Conservation (phyloP, 1,140 invertebrate genomes). For the Drosophila biarmipes region DNA sequence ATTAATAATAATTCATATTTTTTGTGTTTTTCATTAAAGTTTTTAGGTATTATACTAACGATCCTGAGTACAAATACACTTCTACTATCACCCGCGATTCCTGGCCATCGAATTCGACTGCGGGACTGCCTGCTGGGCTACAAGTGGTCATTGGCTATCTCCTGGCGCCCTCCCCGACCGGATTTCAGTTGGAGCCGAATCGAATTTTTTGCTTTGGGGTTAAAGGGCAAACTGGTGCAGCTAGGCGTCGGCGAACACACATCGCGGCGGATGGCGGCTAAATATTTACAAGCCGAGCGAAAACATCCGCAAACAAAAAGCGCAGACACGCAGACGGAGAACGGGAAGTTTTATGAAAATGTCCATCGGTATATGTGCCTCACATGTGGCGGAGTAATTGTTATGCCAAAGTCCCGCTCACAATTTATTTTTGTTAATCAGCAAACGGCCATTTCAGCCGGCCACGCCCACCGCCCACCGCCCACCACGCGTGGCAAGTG, state of each 20-base stretch:
- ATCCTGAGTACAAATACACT: neutral
- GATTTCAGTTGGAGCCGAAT: constrained; percentile 10
- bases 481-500: constrained; percentile 28
- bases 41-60: too few species aligned
- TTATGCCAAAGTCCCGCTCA: constrained; percentile 52
- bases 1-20: too few species aligned
- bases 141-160: constrained; percentile 67
- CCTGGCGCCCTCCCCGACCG: constrained; percentile 11
- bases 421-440: constrained; percentile 75
- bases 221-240: constrained; percentile 58
- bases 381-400: constrained; percentile 50
- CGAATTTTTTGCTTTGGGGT: constrained; percentile 53
- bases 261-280: constrained; percentile 28
- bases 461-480: constrained; percentile 17
- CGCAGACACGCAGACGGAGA: constrained; percentile 21
- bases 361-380: constrained; percentile 2
- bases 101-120: constrained; percentile 10
- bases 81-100: neutral
- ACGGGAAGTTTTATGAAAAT: constrained; percentile 54
- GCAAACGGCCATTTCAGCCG: constrained; percentile 32
- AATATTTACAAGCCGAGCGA: constrained; percentile 60
- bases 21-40: too few species aligned
- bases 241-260: constrained; percentile 9
- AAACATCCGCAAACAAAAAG: constrained; percentile 22
- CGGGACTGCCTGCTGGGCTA: constrained; percentile 72